Evolutionary conservation across 2,797 vertebrate species (phyloP).

Genomic region (Fistularia commersonii): DNA sequence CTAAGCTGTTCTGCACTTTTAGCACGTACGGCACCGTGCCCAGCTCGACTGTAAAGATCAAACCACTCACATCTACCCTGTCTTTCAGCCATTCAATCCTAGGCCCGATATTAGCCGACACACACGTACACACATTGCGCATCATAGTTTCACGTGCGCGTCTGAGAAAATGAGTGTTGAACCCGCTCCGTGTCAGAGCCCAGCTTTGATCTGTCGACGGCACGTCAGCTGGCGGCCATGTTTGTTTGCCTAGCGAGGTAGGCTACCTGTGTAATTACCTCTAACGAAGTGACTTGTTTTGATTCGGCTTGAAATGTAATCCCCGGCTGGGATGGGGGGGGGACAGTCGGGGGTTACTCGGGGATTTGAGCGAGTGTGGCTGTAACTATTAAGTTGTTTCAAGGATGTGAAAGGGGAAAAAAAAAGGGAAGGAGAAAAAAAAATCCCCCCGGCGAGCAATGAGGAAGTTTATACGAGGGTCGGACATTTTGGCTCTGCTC

Average conservation of each 20-base stretch:
- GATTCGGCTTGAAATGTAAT: constrained; percentile 73
- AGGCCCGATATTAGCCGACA: not conserved
- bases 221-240: constrained; percentile 70
- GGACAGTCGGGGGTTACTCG: constrained; percentile 38
- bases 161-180: constrained; percentile 8
- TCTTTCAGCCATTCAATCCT: constrained; percentile 25
- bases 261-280: constrained; percentile 75
- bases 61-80: constrained; percentile 26
- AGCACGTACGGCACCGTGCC: constrained; percentile 31
- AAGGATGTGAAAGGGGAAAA: not conserved
- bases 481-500: constrained; percentile 13
- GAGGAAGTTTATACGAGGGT: constrained; percentile 25
- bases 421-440: constrained; percentile 5
- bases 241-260: constrained; percentile 73
- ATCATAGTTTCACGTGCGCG: constrained; percentile 2
- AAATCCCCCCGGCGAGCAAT: constrained; percentile 9
- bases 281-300: constrained; percentile 79
- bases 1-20: constrained; percentile 61
- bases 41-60: constrained; percentile 56
- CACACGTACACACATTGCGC: not conserved
- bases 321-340: constrained; percentile 53
- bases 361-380: constrained; percentile 36
- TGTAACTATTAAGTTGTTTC: constrained; percentile 1
- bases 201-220: constrained; percentile 71
- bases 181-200: constrained; percentile 41